Conservation (phyloP, 2,797 vertebrate species). For the Adrianichthys oophorus region DNA sequence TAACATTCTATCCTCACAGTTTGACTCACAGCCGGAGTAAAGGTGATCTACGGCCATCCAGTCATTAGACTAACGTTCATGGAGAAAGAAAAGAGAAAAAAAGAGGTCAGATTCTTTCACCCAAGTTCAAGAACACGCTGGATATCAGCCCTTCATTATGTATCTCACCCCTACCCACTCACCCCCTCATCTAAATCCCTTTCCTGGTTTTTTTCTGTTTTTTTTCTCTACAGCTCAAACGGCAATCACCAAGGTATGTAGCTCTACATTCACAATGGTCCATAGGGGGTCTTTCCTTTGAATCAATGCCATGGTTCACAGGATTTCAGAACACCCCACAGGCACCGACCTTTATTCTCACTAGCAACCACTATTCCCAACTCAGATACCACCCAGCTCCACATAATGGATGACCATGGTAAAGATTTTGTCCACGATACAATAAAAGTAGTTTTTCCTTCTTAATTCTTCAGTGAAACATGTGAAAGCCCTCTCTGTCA, state of each 20-base stretch:
- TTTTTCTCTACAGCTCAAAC: constrained; percentile 58
- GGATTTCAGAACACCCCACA: constrained; percentile 30
- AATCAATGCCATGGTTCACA: constrained; percentile 46
- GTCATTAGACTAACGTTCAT: constrained; percentile 37
- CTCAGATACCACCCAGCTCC: not conserved
- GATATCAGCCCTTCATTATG: not conserved
- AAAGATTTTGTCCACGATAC: not conserved
- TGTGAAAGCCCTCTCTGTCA: constrained; percentile 2
- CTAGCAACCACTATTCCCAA: constrained; percentile 1
- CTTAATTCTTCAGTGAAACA: not conserved
- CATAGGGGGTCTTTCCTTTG: constrained; percentile 71
- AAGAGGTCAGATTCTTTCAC: constrained; percentile 65
- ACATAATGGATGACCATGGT: constrained; percentile 1
- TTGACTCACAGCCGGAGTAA: constrained; percentile 42
- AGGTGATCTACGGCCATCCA: constrained; percentile 23
- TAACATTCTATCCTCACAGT: constrained; percentile 1
- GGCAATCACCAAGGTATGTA: constrained; percentile 69
- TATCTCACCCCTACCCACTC: constrained; percentile 12
- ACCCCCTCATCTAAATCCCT: constrained; percentile 18
- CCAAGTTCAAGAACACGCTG: constrained; percentile 51
- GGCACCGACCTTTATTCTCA: constrained; percentile 8
- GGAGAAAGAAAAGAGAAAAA: constrained; percentile 44
- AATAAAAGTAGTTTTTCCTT: not conserved
- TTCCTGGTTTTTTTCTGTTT: constrained; percentile 53
- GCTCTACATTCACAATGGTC: constrained; percentile 63